Base-by-base conservation (phyloP, 2,113 vertebrate species). In the Anolis carolinensis region DNA sequence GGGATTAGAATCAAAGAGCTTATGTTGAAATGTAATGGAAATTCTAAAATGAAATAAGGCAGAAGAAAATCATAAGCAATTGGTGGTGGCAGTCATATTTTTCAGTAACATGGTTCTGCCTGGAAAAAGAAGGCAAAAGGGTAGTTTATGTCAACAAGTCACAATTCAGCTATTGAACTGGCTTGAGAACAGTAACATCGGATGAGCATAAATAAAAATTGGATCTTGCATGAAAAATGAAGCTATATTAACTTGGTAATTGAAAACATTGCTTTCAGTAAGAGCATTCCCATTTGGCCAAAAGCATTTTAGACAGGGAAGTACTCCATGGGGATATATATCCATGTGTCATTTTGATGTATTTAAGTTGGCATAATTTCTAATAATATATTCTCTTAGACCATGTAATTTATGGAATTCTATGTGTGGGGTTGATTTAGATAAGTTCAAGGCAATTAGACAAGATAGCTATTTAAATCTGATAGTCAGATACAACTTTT, bases 111-210 rank as follows among this genome's bases (percentile, higher is more conserved):
- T 7, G 27, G 2, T 1, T 89, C 32, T 90, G 30, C 90, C 71
- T 63, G 79, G 11, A 89, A 79, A 23, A 87, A 89, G 79, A 4
- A 83, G 1, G 52, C 90, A 91, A 94, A 59, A 89, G 86, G 83
- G 91, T 86, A 86, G 79, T 93, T 34, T 71, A 72, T 88, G 90
- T 36, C 79, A 76, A 50, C 14, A 82, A 89, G 93, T 89, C 75
- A 90, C 27, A 50, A 86, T 88, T 89, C 87, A 91, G 59, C 88
- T 92, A 91, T 86, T 88, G 90, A 91, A 83, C 88, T 83, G 80
- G 72, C 48, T 87, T 92, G 30, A 81, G 79, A 89, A 93, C 91
- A 92, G 63, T 87, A 91, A 88, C 84, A 63, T 88, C 78, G 52
- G 71, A 81, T 39, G 13, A 80, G 77, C 72, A 89, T 85, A 91